Evolutionary conservation across 2,888 invertebrate genomes (phyloP).

Genomic region (Amitus sp.): DNA sequence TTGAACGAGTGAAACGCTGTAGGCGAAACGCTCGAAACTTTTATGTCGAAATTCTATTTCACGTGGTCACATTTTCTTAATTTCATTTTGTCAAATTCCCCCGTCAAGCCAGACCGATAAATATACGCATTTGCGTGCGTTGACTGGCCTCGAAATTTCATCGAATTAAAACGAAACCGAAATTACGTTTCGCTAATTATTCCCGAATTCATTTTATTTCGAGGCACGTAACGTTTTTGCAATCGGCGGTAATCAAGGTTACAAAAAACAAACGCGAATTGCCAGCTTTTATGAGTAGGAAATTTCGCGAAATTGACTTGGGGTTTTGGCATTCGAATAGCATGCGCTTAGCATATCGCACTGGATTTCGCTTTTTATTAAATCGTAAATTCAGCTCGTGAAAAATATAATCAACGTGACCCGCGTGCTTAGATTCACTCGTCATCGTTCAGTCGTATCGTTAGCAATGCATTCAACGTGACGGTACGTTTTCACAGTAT

Average conservation of each 20-base stretch:
- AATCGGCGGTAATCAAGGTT: no score
- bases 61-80: slow-evolving; percentile 24
- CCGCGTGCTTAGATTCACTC: slow-evolving; percentile 25
- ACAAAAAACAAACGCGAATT: no score
- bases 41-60: slow-evolving; percentile 40
- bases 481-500: slow-evolving; percentile 39
- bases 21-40: slow-evolving; percentile 32
- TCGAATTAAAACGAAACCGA: slow-evolving; percentile 43
- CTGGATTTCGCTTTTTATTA: background rate
- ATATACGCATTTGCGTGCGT: slow-evolving; percentile 23
- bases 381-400: slow-evolving; percentile 1
- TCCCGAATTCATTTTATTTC: slow-evolving; percentile 20
- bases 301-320: no score
- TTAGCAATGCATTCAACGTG: slow-evolving; percentile 42
- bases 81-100: slow-evolving; percentile 19
- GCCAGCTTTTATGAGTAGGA: no score
- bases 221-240: no score
- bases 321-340: no score
- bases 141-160: slow-evolving; percentile 43
- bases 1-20: slow-evolving; percentile 32
- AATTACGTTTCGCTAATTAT: slow-evolving; percentile 48
- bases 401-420: slow-evolving; percentile 24
- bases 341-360: background rate
- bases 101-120: background rate
- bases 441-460: slow-evolving; percentile 42